Evolutionary conservation across 2,113 vertebrate genomes (phyloP).

Genomic region (Epinephelus cyanopodus): DNA sequence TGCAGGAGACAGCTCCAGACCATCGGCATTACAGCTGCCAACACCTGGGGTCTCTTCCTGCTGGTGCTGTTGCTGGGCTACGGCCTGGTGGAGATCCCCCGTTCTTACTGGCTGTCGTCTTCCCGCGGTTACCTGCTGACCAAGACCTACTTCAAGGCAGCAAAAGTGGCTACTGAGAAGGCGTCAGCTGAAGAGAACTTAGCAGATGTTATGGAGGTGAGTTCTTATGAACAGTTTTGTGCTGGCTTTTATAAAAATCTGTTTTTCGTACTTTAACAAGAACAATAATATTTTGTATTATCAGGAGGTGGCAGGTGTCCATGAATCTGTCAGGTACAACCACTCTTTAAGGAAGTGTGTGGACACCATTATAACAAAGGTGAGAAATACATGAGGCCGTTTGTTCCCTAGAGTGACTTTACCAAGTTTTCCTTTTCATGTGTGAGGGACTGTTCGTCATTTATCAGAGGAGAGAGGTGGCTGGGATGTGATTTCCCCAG

Average conservation of each 20-base stretch:
- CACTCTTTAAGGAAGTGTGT: constrained; percentile 91
- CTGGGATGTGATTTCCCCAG: too few species aligned
- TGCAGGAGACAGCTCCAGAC: constrained; percentile 91
- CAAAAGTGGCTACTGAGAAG: constrained; percentile 93
- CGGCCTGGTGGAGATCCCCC: constrained; percentile 94
- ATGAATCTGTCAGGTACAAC: constrained; percentile 89
- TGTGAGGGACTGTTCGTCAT: neutral
- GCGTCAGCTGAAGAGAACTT: constrained; percentile 92
- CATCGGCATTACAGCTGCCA: constrained; percentile 94
- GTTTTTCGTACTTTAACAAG: neutral
- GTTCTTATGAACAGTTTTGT: neutral
- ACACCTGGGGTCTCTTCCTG: constrained; percentile 96
- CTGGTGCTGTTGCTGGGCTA: constrained; percentile 94
- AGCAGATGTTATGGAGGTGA: constrained; percentile 93
- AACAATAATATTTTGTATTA: constrained; percentile 13
- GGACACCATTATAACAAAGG: constrained; percentile 95
- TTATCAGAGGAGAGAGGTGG: too few species aligned
- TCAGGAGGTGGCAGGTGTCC: constrained; percentile 90
- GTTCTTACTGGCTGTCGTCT: constrained; percentile 93
- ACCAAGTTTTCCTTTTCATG: neutral
- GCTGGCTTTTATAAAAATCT: neutral
- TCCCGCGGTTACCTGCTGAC: constrained; percentile 88
- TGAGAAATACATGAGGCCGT: constrained; percentile 58
- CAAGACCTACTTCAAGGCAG: constrained; percentile 94
- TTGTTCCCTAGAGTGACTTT: neutral